phyloP scores from a whole-genome alignment of 64 coral and sea anemone species.

The Pocillopora damicornis region DNA sequence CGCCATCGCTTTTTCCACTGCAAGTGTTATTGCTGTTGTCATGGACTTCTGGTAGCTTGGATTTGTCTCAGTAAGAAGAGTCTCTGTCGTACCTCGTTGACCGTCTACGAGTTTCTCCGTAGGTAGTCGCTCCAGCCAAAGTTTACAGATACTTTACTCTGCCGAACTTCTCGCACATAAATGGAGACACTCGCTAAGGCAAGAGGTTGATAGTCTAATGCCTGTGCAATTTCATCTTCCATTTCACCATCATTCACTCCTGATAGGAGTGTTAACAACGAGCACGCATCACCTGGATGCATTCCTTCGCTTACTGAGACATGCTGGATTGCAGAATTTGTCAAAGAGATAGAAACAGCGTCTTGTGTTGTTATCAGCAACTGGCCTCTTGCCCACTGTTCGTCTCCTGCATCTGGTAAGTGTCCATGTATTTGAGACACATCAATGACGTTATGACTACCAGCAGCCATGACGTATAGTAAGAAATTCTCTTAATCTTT shows the following conservation, averaged over 20 bases:
- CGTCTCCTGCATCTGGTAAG: neutral
- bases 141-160: neutral
- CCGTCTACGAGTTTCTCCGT: constrained; percentile 43
- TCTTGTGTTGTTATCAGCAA: constrained; percentile 40
- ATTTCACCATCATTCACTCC: too few relatives aligned
- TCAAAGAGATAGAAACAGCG: too few relatives aligned
- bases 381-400: constrained; percentile 32
- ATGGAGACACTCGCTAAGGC: constrained; percentile 22
- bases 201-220: constrained; percentile 47
- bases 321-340: too few relatives aligned
- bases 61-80: neutral
- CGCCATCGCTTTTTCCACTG: constrained; percentile 7
- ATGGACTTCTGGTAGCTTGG: neutral
- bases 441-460: constrained; percentile 20
- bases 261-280: too few relatives aligned
- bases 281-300: too few relatives aligned
- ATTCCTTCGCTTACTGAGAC: too few relatives aligned
- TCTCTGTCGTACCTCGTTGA: constrained; percentile 25
- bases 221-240: too few relatives aligned
- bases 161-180: constrained; percentile 20
- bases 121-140: constrained; percentile 35
- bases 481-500: neutral
- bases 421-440: neutral
- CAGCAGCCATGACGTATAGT: constrained; percentile 17
- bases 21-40: neutral